phyloP scores from a whole-genome alignment of 2,797 vertebrate species.

The Neopelma chrysocephalum region DNA sequence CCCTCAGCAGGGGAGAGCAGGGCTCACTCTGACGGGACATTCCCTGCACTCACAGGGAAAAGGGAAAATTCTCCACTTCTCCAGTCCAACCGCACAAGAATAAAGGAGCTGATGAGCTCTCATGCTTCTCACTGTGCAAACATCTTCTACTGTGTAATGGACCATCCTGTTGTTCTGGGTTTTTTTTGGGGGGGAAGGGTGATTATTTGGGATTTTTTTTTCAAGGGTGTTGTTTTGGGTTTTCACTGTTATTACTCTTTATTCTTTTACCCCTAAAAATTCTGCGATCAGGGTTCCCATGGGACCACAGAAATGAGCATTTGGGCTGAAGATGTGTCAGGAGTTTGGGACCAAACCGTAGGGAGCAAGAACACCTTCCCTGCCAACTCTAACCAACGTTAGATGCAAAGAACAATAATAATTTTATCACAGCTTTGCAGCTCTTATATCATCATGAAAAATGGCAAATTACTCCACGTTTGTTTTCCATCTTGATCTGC shows the following conservation, averaged over 20 bases:
- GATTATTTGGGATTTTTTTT: not conserved
- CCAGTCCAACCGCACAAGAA: not conserved
- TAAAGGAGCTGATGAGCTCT: not conserved
- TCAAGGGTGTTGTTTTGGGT: not conserved
- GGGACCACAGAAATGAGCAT: not conserved
- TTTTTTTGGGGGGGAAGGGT: no score
- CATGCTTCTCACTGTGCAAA: not conserved
- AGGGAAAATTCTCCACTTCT: not conserved
- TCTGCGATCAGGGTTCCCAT: not conserved
- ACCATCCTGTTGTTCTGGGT: not conserved
- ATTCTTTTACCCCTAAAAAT: not conserved
- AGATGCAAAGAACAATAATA: not conserved
- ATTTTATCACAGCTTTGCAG: not conserved
- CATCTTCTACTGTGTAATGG: not conserved
- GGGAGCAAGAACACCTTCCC: not conserved
- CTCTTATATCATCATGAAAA: not conserved
- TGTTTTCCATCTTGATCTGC: not conserved
- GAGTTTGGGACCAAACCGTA: not conserved
- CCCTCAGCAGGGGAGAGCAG: rapidly evolving
- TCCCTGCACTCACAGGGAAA: not conserved
- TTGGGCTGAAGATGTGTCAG: not conserved
- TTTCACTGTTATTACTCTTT: not conserved
- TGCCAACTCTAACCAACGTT: not conserved
- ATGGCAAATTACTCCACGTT: not conserved
- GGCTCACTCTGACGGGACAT: not conserved